Evolutionary conservation across 2,888 invertebrate species (phyloP), one percentile per base, ranked within the genome.

Genomic region (Tiphia femorata): DNA sequence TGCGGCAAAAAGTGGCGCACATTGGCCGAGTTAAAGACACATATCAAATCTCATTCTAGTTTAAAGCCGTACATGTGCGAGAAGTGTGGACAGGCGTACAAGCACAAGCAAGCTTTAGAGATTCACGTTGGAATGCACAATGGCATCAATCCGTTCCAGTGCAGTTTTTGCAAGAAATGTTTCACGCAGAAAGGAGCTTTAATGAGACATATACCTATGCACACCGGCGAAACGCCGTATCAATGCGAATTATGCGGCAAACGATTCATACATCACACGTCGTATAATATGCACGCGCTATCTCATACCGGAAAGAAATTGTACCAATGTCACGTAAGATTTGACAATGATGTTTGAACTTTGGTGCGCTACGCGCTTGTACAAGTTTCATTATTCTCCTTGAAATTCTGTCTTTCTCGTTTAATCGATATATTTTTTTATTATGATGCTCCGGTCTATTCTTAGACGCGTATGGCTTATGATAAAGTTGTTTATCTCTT

Each of bases 201-300:
- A 33, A 87, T 87, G 78, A 82, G 89, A 67, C 89, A 89, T 70
- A 85, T 88, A 73, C 87, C 88, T 37, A 88, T 89, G 35, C 89
- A 89, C 75, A 88, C 88, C 0, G 88, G 88, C 10, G 88, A 88
- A 72, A 84, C 86, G 8, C 88, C 88, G 42, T 89, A 87, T 73
- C 85, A 88, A 84, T 89, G 89, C 78, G 88, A 88, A 78, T 79
- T 87, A 62, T 89, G 89, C 83, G 88, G 88, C 68, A 88, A 89
- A 82, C 86, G 88, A 61, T 89, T 89, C 82, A 86, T 90, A 73
- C 90, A 91, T 85, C 90, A 90, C 74, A 89, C 90, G 35, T 90
- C 90, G 37, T 90, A 90, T 84, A 89, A 88, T 80, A 88, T 90
- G 86, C 91, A 91, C 83, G 87, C 87, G 78, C 80, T 90, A 76